Conservation (phyloP, 2,888 invertebrate species). For the Pyrrhia umbra region DNA sequence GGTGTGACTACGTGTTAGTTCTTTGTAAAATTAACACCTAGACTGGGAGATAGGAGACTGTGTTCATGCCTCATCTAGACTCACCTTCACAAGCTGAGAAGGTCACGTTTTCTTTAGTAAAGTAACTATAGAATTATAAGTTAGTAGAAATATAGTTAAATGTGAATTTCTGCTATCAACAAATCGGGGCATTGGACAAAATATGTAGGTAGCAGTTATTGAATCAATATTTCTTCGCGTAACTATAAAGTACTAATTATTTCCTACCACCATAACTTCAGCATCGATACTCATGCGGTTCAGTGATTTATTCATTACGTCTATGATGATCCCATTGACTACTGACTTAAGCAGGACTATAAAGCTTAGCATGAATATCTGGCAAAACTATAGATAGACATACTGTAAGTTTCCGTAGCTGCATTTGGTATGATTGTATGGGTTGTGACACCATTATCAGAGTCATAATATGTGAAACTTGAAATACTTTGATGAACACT, state of each 20-base stretch:
- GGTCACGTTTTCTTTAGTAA: background rate
- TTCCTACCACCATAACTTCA: background rate
- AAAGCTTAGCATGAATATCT: no score
- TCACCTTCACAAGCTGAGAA: background rate
- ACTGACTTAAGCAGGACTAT: no score
- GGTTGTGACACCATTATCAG: no score
- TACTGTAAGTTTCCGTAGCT: no score
- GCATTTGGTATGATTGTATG: no score
- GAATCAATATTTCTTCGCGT: background rate
- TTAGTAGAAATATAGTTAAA: background rate
- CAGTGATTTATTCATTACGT: no score
- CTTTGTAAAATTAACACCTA: slow-evolving; percentile 14
- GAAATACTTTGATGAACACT: no score
- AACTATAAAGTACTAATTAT: no score
- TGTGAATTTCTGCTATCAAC: background rate
- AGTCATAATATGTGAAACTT: no score
- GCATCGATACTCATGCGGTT: background rate
- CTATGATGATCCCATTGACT: no score
- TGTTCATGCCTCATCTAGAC: background rate
- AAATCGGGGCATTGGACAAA: no score
- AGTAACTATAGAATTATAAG: background rate
- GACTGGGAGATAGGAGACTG: background rate
- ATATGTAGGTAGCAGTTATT: background rate
- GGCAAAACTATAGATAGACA: no score
- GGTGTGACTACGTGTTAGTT: slow-evolving; percentile 4